A percentile compares a stretch with the other conserved stretches of the same genome.
Evolutionary conservation across 2,797 vertebrate species (phyloP).

Genomic region (Poecilia wingei): DNA sequence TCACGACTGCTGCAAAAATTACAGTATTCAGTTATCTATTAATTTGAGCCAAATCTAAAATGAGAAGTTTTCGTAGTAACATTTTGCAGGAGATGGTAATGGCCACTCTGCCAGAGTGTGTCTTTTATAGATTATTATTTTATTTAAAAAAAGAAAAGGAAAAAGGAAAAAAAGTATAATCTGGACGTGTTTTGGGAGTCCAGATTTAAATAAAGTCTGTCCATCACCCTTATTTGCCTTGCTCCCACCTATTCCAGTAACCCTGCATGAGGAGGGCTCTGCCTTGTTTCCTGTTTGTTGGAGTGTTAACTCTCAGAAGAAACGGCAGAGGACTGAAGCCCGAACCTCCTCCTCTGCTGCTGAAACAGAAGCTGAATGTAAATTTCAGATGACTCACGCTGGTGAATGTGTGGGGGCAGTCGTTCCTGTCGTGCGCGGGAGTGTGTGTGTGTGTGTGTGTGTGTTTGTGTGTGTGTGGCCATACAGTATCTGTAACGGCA

Average conservation of each 20-base stretch:
- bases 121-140: neutral
- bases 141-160: too few relatives aligned
- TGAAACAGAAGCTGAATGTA: conserved; percentile 27
- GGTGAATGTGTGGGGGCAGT: conserved; percentile 30
- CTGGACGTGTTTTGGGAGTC: neutral
- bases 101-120: neutral
- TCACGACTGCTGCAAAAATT: neutral
- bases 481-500: neutral
- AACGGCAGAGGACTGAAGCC: neutral
- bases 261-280: neutral
- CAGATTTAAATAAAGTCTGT: neutral
- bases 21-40: neutral
- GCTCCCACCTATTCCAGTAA: neutral
- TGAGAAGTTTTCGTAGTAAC: neutral
- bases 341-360: conserved; percentile 14
- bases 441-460: conserved; percentile 22
- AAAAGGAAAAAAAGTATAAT: neutral
- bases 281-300: neutral
- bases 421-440: conserved; percentile 28
- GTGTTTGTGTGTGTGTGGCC: conserved; percentile 18
- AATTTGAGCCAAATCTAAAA: neutral
- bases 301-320: neutral
- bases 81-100: neutral
- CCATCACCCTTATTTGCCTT: neutral
- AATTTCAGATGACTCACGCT: conserved; percentile 58